Evolutionary conservation across 2,888 invertebrate species (phyloP), one percentile per base, ranked within the genome.

Genomic region (Macrophya annulata): DNA sequence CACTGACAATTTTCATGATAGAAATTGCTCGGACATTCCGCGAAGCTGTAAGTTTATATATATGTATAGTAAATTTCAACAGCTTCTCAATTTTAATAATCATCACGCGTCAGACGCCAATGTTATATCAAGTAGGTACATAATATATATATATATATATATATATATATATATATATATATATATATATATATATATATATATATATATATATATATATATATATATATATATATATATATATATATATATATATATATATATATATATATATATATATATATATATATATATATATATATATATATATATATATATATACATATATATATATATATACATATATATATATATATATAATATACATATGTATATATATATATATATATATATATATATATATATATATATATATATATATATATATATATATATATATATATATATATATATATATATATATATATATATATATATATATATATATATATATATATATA

Each of bases 21-120:
- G 81, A 81, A 81, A 81, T 81, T 81, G 81, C 81, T 81, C 81
- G 81, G 81, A 81, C 81, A 81, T 81, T 81, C 81, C 62, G 21
- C 51, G 59, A 81, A 81, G 81, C 81, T 81, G 81, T 81, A 77
- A 77, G 31, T 77, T 77, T 77, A 74, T 45, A 48, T 37, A 74
- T 48, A 17, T 21, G 10, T 74, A 77, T 51, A 48, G 15, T 55
- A 59, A 81, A 62, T 81, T 40, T 62, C 4, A 62, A 21, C 81
- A 81, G 81, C 81, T 81, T 81, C 81, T 81, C 81, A 81, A 81
- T 81, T 81, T 81, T 62, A 81, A 81, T 81, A 81, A 81, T 81
- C 74, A 81, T 81, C 74, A 74, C 81, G 81, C 81, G 81, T 81
- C 59, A 43, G 81, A 81, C 81, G 81, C 81, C 81, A 31, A 62